Percentiles rank a stretch among this genome's conserved stretches.
phyloP scores from a whole-genome alignment of 1,140 invertebrate species.

The Drosophila simulans region DNA sequence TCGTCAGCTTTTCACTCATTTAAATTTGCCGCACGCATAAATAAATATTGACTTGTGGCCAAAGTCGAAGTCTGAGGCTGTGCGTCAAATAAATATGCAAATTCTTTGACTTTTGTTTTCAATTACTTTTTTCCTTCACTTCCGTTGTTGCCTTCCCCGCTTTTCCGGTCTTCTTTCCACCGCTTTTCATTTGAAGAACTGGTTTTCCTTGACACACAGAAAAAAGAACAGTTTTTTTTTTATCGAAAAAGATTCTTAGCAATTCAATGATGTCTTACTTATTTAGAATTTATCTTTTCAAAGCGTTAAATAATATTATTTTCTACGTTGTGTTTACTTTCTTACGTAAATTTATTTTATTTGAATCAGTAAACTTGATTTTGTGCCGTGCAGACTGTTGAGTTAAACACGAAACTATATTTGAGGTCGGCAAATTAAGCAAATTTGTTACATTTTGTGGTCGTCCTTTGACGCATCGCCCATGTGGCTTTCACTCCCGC shows the following conservation, averaged over 20 bases:
- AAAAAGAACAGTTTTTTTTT: conserved; percentile 14
- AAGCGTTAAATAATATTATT: no score
- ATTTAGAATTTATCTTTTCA: background rate
- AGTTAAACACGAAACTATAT: background rate
- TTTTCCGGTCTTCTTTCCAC: conserved; percentile 18
- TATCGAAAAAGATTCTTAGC: background rate
- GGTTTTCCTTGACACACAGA: conserved; percentile 6
- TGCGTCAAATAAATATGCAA: conserved; percentile 74
- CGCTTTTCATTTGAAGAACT: conserved; percentile 11
- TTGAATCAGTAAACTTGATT: background rate
- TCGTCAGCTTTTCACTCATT: conserved; percentile 63
- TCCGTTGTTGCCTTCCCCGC: conserved; percentile 21
- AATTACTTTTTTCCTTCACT: conserved; percentile 65
- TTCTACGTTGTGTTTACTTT: background rate
- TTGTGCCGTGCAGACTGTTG: background rate
- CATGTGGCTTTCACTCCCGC: conserved; percentile 53
- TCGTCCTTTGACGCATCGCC: conserved; percentile 8
- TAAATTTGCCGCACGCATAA: conserved; percentile 73
- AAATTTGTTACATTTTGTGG: conserved; percentile 64
- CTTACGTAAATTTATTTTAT: background rate
- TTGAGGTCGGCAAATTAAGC: conserved; percentile 49
- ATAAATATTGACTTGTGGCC: conserved; percentile 78
- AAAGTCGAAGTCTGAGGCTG: conserved; percentile 28
- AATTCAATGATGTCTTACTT: background rate
- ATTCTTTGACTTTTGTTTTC: conserved; percentile 80